These are phyloP conservation scores for Cecidostiba fungosa DNA, from an alignment of 2,888 invertebrate genomes.

Conservation along the genomic window DNA sequence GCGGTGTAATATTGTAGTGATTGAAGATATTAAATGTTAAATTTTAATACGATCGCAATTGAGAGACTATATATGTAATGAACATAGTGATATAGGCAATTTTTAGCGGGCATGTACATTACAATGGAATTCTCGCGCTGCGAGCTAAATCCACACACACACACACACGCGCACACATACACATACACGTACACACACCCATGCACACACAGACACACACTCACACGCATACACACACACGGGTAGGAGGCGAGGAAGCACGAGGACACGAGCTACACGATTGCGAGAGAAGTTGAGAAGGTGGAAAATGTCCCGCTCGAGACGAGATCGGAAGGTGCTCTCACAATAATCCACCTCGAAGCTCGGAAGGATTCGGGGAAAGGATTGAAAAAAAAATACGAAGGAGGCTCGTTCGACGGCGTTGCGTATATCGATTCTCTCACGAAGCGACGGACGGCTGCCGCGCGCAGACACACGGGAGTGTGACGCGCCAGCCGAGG, in stretches of 20 bases:
- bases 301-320: constrained; percentile 19
- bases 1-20: constrained; percentile 81
- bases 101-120: constrained; percentile 80
- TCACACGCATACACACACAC: constrained; percentile 51
- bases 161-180: not conserved
- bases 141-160: constrained; percentile 55
- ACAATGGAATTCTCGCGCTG: constrained; percentile 70
- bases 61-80: constrained; percentile 76
- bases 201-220: not conserved
- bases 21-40: constrained; percentile 80
- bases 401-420: constrained; percentile 41
- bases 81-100: constrained; percentile 79
- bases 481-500: constrained; percentile 9
- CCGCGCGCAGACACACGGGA: not conserved
- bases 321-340: constrained; percentile 35
- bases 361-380: constrained; percentile 14
- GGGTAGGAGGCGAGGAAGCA: not conserved
- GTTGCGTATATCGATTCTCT: constrained; percentile 50
- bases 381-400: constrained; percentile 14
- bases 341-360: constrained; percentile 20
- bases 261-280: not conserved
- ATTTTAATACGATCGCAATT: constrained; percentile 80
- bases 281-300: constrained; percentile 51
- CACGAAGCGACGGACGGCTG: constrained; percentile 36
- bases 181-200: not conserved